Conservation (phyloP, 2,113 vertebrate genomes). For the Rhinogobius similis region DNA sequence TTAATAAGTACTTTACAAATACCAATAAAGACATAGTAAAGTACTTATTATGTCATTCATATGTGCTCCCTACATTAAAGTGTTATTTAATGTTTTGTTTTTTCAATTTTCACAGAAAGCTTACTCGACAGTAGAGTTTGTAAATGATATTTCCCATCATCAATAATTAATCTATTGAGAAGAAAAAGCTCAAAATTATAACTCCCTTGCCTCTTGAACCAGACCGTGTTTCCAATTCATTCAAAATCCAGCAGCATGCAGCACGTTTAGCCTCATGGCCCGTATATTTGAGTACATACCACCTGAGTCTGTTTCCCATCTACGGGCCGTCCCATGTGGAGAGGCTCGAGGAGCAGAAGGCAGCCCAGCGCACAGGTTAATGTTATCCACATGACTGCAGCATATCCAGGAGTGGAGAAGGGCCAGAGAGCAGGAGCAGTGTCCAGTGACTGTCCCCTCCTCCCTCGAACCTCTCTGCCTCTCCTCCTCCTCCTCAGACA, state of each 20-base stretch:
- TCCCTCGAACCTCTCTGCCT: constrained; percentile 19
- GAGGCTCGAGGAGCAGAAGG: constrained; percentile 41
- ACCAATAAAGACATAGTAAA: no score
- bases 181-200: neutral
- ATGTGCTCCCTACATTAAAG: no score
- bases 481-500: constrained; percentile 15
- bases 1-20: no score
- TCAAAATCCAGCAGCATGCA: neutral
- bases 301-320: constrained; percentile 35
- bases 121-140: neutral
- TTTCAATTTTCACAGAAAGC: neutral
- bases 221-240: no score
- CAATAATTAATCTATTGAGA: neutral
- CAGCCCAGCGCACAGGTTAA: constrained; percentile 40
- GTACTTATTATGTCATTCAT: no score
- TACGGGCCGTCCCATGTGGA: constrained; percentile 36
- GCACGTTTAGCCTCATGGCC: no score
- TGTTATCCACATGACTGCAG: constrained; percentile 48
- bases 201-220: no score
- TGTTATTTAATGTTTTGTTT: no score
- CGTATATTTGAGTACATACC: constrained; percentile 42
- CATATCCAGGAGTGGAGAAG: constrained; percentile 23
- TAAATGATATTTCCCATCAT: neutral
- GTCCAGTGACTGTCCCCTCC: constrained; percentile 24
- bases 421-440: constrained; percentile 27